Percentiles rank a stretch among this genome's conserved stretches.
Evolutionary conservation across 1,140 invertebrate genomes (phyloP).

Genomic region (Plodia interpunctella): DNA sequence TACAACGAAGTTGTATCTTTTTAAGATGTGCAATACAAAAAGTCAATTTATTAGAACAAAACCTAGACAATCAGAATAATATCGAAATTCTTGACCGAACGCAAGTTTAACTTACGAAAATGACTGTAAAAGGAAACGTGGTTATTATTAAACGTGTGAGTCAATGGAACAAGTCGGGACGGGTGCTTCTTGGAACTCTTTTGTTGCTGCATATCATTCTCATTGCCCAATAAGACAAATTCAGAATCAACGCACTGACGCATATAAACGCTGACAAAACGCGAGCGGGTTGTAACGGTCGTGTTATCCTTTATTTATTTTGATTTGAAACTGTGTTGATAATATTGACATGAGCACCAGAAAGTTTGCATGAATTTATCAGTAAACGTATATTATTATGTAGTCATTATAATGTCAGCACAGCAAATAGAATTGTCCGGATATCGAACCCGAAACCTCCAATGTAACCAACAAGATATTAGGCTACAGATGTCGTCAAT

Average conservation of each 20-base stretch:
- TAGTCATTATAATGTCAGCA: too few species aligned
- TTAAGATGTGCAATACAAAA: neutral
- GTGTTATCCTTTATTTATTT: neutral
- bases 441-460: too few species aligned
- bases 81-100: slow-evolving; percentile 12
- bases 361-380: too few species aligned
- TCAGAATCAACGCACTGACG: slow-evolving; percentile 29
- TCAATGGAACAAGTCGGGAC: slow-evolving; percentile 57
- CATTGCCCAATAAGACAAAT: slow-evolving; percentile 64
- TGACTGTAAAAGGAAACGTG: slow-evolving; percentile 45
- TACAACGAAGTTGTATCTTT: too few species aligned
- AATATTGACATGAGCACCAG: too few species aligned
- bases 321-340: neutral
- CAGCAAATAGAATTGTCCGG: too few species aligned
- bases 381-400: too few species aligned
- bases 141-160: slow-evolving; percentile 67
- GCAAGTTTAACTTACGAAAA: slow-evolving; percentile 22
- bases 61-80: neutral
- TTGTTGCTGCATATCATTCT: slow-evolving; percentile 69
- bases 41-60: neutral
- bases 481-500: neutral
- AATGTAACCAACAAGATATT: too few species aligned
- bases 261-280: neutral
- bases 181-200: slow-evolving; percentile 61
- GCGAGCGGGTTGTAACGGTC: neutral